phyloP scores from a whole-genome alignment of 2,113 vertebrate species.

The Uria aalge region DNA sequence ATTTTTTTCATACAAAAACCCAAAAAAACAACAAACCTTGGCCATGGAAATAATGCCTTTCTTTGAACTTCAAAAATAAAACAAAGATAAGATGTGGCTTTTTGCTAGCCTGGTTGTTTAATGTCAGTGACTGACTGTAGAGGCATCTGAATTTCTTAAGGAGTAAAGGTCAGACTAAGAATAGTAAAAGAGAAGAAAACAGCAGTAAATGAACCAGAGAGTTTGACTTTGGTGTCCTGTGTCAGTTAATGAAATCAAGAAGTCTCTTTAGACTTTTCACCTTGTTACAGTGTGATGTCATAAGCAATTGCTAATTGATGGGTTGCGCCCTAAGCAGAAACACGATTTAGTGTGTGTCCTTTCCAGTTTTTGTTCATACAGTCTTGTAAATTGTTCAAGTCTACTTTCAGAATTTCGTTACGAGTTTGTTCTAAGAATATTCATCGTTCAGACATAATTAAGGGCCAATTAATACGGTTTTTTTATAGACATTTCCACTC shows the following conservation, averaged over 20 bases:
- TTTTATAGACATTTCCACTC: not conserved
- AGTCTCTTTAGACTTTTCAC: not conserved
- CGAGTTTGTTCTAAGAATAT: not conserved
- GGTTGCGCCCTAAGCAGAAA: not conserved
- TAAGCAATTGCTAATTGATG: not conserved
- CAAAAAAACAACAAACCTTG: not conserved
- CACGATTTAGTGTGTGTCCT: not conserved
- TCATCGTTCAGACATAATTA: not conserved
- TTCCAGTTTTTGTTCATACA: not conserved
- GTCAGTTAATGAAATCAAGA: not conserved
- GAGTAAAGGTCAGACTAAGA: not conserved
- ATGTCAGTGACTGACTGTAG: not conserved
- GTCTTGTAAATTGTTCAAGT: not conserved
- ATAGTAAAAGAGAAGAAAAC: not conserved
- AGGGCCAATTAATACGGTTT: not conserved
- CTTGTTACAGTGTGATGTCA: not conserved
- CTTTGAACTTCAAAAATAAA: not conserved
- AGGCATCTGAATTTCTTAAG: conserved; percentile 1
- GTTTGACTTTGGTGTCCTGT: not conserved
- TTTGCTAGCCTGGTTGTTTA: not conserved
- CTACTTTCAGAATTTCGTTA: not conserved
- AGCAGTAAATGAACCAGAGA: not conserved
- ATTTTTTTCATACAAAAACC: not conserved
- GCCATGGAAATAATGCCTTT: not conserved
- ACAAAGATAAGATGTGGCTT: not conserved